These are phyloP conservation scores for Dermochelys coriacea DNA, from an alignment of 2,797 vertebrate species.

Conservation along the genomic window DNA sequence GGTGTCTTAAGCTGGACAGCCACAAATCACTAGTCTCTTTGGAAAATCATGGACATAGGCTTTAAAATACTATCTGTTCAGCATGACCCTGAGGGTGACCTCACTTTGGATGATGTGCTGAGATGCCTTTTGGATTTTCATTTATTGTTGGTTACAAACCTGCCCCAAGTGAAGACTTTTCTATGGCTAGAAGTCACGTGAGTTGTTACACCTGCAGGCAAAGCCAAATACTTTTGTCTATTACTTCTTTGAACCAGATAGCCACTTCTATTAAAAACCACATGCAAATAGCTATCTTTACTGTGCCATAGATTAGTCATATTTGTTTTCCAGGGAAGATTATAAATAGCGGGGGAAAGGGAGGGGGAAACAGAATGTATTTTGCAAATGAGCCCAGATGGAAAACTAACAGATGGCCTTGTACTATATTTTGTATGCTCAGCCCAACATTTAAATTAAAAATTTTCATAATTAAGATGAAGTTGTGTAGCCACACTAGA, in stretches of 20 bases:
- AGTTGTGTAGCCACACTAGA: constrained; percentile 78
- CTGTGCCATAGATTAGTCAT: constrained; percentile 79
- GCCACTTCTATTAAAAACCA: constrained; percentile 79
- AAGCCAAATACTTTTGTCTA: constrained; percentile 74
- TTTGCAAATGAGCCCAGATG: constrained; percentile 86
- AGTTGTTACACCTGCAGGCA: constrained; percentile 64
- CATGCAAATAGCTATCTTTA: constrained; percentile 82
- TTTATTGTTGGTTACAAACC: constrained; percentile 12
- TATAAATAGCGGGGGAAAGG: constrained; percentile 83
- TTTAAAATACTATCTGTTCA: neutral
- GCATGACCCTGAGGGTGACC: neutral
- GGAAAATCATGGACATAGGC: neutral
- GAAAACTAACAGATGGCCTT: constrained; percentile 86
- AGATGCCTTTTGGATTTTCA: neutral
- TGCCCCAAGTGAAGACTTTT: neutral
- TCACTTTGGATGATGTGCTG: neutral
- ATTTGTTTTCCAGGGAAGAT: constrained; percentile 83
- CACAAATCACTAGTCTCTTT: neutral
- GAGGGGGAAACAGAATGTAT: constrained; percentile 77
- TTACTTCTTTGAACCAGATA: constrained; percentile 76
- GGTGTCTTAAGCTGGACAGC: neutral
- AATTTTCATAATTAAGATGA: constrained; percentile 85
- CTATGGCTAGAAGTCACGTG: neutral
- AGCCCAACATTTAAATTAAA: constrained; percentile 85
- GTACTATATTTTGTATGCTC: constrained; percentile 83